phyloP scores from a whole-genome alignment of 2,113 vertebrate species.

The Grallaria varia region DNA sequence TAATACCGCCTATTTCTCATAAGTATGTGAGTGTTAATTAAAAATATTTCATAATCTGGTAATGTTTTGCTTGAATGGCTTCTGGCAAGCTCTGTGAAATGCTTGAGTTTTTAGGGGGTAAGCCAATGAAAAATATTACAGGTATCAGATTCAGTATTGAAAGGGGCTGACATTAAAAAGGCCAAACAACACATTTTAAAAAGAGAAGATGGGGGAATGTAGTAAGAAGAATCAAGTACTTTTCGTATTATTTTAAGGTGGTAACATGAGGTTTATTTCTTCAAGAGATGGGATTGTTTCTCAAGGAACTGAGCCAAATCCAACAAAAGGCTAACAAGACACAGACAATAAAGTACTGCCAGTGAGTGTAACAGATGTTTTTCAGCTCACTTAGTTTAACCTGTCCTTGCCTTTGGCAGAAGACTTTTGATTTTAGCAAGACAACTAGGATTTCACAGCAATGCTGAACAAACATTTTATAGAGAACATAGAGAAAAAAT shows the following conservation, averaged over 20 bases:
- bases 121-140: background rate
- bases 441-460: background rate
- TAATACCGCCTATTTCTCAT: background rate
- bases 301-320: conserved; percentile 55
- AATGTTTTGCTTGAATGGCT: background rate
- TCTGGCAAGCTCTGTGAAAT: background rate
- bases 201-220: background rate
- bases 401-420: conserved; percentile 56
- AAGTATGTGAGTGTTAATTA: conserved; percentile 5
- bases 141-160: background rate
- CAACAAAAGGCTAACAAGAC: conserved; percentile 57
- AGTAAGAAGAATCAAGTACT: conserved; percentile 26
- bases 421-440: background rate
- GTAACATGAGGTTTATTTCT: conserved; percentile 57
- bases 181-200: background rate
- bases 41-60: conserved; percentile 7
- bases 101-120: background rate
- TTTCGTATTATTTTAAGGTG: conserved; percentile 55
- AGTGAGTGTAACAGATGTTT: background rate
- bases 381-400: background rate
- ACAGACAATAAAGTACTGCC: conserved; percentile 43
- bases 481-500: background rate
- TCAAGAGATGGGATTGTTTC: conserved; percentile 46
- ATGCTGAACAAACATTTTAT: background rate
- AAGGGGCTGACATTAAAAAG: background rate